Evolutionary conservation across 1,140 invertebrate species (phyloP), one percentile per base, ranked within the genome.

Genomic region (Nylanderia fulva): DNA sequence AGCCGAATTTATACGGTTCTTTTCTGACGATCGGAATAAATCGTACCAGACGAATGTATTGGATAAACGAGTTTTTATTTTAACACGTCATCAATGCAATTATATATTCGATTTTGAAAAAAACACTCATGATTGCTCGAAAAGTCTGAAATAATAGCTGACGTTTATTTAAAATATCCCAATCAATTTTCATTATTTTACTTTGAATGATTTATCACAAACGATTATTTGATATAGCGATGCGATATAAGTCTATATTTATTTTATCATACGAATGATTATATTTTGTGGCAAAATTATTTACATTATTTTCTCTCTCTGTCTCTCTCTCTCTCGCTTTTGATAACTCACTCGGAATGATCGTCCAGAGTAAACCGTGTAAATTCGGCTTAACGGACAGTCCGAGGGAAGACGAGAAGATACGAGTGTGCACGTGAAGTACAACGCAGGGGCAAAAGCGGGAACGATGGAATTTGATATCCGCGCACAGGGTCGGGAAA

Each of bases 391-490:
- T 76, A 84, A 76, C 74, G 48, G 82, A 84, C 33, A 64, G 64
- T 39, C 2, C 24, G 27, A 8, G 15, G 58, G n/a, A 45, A 61
- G 60, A 42, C 39, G 54, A 18, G 45, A 18, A 39, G 21, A 45
- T 60, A 71, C 56, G 86, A 52, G 71, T 56, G 86, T 79, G 61
- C 66, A 42, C 52, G 63, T 88, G 86, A 88, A 85, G 80, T 88
- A 80, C 86, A 80, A 45, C n/a, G 74, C 21, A 48, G 39, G 52
- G 8, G 15, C 15, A 64, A 80, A 48, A 72, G 33, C n/a, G 75
- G 61, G 48, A 80, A 61, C 61, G 79, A 83, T 76, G 91, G 91
- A 92, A 92, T 92, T 90, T 91, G 89, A 92, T 92, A 92, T 92
- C 45, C 86, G 84, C 52, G 88, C 77, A 52, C 68, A 63, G 64